Conservation (phyloP, 2,797 vertebrate genomes). For the Myotis pilosus region DNA sequence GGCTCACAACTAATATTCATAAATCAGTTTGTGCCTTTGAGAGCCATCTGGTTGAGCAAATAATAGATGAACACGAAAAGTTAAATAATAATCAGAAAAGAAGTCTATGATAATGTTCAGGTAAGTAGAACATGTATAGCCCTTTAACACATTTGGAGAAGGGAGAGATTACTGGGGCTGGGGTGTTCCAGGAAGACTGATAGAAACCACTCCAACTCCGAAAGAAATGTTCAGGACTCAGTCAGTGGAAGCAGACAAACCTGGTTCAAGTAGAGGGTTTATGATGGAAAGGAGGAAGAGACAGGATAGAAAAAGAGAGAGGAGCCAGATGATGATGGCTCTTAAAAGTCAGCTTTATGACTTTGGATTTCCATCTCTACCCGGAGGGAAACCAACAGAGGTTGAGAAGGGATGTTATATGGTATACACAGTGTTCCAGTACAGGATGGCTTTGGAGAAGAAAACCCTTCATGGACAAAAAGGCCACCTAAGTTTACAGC, state of each 20-base stretch:
- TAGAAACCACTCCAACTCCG: neutral
- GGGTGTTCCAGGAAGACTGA: neutral
- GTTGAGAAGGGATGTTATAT: neutral
- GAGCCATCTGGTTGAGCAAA: neutral
- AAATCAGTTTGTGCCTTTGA: slow-evolving; percentile 15
- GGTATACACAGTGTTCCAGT: neutral
- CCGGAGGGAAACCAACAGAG: neutral
- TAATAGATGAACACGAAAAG: neutral
- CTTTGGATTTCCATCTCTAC: neutral
- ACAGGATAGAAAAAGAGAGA: neutral
- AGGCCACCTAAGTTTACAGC: neutral
- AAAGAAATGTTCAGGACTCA: neutral
- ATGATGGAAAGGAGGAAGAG: neutral
- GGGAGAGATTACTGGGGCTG: neutral
- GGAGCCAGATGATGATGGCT: neutral
- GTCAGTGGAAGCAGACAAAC: neutral
- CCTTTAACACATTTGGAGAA: slow-evolving; percentile 26
- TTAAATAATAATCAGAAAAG: slow-evolving; percentile 8
- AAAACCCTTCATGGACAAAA: neutral
- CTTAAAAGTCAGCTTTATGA: neutral
- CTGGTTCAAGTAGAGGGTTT: neutral
- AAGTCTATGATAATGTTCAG: neutral
- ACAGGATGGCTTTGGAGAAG: neutral
- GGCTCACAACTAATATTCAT: neutral
- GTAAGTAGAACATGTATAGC: neutral